These are phyloP conservation scores for Dugesia japonica DNA, from an alignment of 2,888 invertebrate genomes.

Conservation along the genomic window DNA sequence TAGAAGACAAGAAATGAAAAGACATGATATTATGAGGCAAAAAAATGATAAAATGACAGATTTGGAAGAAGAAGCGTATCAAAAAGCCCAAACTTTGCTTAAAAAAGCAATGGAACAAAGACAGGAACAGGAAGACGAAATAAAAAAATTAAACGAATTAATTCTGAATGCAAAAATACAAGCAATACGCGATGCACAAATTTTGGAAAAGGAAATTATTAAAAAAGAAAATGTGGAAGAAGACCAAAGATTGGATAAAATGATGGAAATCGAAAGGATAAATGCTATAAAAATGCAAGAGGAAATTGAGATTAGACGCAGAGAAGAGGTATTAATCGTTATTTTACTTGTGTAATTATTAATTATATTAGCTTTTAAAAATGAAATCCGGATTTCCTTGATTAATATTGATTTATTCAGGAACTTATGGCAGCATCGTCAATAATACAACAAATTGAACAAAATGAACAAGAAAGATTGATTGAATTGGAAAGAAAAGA, in stretches of 20 bases:
- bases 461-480: constrained; percentile 44
- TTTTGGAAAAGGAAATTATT: constrained; percentile 46
- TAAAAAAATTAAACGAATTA: constrained; percentile 47
- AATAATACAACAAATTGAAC: constrained; percentile 46
- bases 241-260: constrained; percentile 44
- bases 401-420: neutral
- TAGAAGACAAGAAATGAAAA: constrained; percentile 44
- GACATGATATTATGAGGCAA: constrained; percentile 41
- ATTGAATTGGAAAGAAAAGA: constrained; percentile 46
- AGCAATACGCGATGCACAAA: constrained; percentile 48
- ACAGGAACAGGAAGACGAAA: constrained; percentile 48
- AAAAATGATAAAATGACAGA: constrained; percentile 45
- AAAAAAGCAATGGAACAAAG: constrained; percentile 45
- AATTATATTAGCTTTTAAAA: no score
- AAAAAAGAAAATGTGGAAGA: constrained; percentile 43
- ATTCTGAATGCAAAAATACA: constrained; percentile 48
- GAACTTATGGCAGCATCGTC: constrained; percentile 44
- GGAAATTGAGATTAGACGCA: constrained; percentile 44
- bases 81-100: constrained; percentile 44
- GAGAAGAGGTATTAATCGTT: constrained; percentile 42
- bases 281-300: constrained; percentile 46
- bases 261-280: constrained; percentile 48
- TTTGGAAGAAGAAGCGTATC: constrained; percentile 45
- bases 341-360: no score
- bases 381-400: no score